phyloP scores from a whole-genome alignment of 2,113 vertebrate genomes.

The Platanista minor region DNA sequence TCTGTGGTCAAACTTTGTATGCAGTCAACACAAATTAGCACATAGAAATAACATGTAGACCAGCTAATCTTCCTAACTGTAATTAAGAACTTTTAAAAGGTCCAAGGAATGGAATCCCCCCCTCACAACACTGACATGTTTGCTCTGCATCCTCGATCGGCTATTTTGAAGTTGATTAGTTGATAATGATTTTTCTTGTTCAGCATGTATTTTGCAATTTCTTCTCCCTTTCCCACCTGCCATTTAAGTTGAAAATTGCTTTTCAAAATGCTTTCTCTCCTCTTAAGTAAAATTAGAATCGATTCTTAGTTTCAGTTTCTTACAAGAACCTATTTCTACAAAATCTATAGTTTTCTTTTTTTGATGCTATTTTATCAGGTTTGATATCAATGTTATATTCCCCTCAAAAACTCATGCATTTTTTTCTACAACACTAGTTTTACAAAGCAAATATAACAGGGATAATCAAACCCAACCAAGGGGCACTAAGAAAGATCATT shows the following conservation, averaged over 20 bases:
- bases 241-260: neutral
- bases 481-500: neutral
- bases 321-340: neutral
- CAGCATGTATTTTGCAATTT: neutral
- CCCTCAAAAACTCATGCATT: neutral
- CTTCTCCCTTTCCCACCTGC: neutral
- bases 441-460: neutral
- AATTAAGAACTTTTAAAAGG: neutral
- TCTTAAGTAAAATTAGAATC: neutral
- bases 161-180: neutral
- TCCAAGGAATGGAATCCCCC: neutral
- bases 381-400: neutral
- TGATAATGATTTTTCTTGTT: neutral
- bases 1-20: neutral
- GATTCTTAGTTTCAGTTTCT: neutral
- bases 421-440: neutral
- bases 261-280: neutral
- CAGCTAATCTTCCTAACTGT: neutral
- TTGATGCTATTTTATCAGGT: neutral
- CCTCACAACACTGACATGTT: neutral
- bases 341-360: neutral
- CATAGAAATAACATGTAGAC: neutral
- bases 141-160: neutral
- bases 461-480: neutral
- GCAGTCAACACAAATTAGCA: neutral